Conservation (phyloP, 2,888 invertebrate species). For the Mallateleia sp. region DNA sequence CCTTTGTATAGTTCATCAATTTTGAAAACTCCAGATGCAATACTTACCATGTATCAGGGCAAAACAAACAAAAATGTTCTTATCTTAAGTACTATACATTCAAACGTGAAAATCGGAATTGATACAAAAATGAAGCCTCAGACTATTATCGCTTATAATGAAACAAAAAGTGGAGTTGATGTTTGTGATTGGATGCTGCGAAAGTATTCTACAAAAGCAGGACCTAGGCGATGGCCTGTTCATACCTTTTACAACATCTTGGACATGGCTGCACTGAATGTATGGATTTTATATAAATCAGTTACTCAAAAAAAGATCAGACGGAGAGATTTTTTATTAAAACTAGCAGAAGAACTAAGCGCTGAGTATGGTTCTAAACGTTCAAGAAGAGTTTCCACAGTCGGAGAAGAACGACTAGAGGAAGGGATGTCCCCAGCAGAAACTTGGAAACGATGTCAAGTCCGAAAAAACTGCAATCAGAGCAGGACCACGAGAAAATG, state of each 20-base stretch:
- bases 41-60: constrained; percentile 23
- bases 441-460: too few species aligned
- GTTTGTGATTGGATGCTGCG: constrained; percentile 24
- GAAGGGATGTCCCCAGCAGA: neutral
- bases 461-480: too few species aligned
- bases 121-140: constrained; percentile 26
- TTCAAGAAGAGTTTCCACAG: neutral
- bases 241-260: constrained; percentile 34
- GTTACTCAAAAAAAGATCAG: neutral
- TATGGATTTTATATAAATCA: constrained; percentile 26
- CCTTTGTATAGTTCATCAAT: neutral
- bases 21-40: neutral
- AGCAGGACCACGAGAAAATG: too few species aligned
- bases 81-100: constrained; percentile 22
- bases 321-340: constrained; percentile 11
- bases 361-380: constrained; percentile 6
- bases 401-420: neutral
- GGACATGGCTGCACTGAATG: constrained; percentile 34
- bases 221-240: constrained; percentile 15
- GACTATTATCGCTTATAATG: constrained; percentile 27
- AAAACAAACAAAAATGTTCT: constrained; percentile 26
- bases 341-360: constrained; percentile 28
- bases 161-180: constrained; percentile 33
- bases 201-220: constrained; percentile 20
- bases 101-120: neutral